Evolutionary conservation across 2,888 invertebrate genomes (phyloP).

Genomic region (Thecocarcelia acutangulata): DNA sequence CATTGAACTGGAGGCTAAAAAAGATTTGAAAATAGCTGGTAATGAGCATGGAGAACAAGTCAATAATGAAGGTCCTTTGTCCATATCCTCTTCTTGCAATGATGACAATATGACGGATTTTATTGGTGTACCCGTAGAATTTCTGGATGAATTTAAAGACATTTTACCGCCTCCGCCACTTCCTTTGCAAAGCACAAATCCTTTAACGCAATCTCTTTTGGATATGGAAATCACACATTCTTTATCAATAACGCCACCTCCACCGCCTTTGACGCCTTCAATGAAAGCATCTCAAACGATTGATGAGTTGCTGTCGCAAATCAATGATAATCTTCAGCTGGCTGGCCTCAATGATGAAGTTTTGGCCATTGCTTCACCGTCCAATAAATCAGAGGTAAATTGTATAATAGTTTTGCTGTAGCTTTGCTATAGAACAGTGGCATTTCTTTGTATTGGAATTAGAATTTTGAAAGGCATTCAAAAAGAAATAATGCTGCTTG

Average conservation of each 20-base stretch:
- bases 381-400: slow-evolving; percentile 63
- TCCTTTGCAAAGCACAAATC: slow-evolving; percentile 7
- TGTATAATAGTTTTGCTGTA: neutral
- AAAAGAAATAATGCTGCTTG: no score
- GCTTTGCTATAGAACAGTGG: no score
- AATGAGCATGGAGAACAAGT: slow-evolving; percentile 13
- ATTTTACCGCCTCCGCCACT: slow-evolving; percentile 56
- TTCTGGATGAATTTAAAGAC: slow-evolving; percentile 59
- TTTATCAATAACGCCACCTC: slow-evolving; percentile 51
- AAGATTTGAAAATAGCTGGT: neutral
- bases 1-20: slow-evolving; percentile 5
- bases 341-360: slow-evolving; percentile 72
- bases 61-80: slow-evolving; percentile 17
- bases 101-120: slow-evolving; percentile 55
- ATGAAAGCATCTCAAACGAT: slow-evolving; percentile 71
- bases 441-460: no score
- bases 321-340: slow-evolving; percentile 76
- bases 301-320: slow-evolving; percentile 75
- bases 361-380: slow-evolving; percentile 51
- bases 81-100: slow-evolving; percentile 42
- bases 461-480: no score
- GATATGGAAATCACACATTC: slow-evolving; percentile 42
- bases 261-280: slow-evolving; percentile 50
- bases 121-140: slow-evolving; percentile 61
- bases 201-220: slow-evolving; percentile 19